Conservation (phyloP, 2,888 invertebrate genomes). For the Drosophila anomalata region DNA sequence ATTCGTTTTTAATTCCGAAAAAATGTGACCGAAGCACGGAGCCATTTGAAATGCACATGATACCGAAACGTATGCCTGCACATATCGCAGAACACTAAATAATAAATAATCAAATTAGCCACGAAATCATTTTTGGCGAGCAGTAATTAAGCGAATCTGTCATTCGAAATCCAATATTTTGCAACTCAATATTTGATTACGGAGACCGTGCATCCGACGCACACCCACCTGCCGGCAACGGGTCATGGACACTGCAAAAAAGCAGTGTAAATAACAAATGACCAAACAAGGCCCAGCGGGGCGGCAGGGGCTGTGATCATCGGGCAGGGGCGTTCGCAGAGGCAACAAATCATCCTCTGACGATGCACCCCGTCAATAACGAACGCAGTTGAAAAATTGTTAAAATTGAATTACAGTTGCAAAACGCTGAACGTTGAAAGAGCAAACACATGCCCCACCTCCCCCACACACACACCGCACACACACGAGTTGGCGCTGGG, state of each 20-base stretch:
- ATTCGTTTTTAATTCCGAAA: constrained; percentile 18
- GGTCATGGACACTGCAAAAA: constrained; percentile 35
- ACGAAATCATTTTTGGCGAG: constrained; percentile 37
- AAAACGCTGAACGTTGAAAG: constrained; percentile 70
- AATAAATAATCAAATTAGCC: constrained; percentile 38
- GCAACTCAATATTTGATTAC: constrained; percentile 74
- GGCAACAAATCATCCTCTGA: constrained; percentile 78
- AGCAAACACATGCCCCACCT: constrained; percentile 57
- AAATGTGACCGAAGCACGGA: background rate
- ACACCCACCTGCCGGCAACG: constrained; percentile 11
- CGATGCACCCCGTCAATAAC: constrained; percentile 82
- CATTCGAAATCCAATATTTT: constrained; percentile 54
- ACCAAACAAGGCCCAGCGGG: constrained; percentile 51
- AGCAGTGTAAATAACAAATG: constrained; percentile 76
- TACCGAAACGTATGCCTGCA: background rate
- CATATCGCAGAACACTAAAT: constrained; percentile 13
- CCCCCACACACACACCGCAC: background rate
- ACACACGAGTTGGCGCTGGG: no score
- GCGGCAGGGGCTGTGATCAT: background rate
- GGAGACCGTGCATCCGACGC: constrained; percentile 45
- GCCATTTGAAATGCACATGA: background rate
- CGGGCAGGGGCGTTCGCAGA: constrained; percentile 12
- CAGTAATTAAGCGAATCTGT: constrained; percentile 62
- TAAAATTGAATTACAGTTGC: constrained; percentile 81
- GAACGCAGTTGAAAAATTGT: constrained; percentile 82